Percentiles rank a stretch among this genome's conserved stretches.
Conservation (phyloP, 2,113 vertebrate genomes). For the Equus quagga region DNA sequence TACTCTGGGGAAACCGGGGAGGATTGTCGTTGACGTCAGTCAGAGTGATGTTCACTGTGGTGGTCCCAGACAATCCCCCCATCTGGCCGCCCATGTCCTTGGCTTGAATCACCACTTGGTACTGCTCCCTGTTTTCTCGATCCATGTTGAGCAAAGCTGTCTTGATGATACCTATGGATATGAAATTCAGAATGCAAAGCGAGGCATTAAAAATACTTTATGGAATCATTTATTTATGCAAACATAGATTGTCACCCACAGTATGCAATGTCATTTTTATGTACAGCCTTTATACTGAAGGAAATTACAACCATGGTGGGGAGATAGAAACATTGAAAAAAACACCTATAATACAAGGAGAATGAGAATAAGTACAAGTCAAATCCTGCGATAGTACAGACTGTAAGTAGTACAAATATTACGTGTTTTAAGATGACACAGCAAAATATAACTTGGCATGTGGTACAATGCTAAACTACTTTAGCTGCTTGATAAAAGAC, state of each 20-base stretch:
- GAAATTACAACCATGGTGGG: conserved; percentile 26
- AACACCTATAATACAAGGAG: not conserved
- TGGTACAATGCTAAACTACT: not conserved
- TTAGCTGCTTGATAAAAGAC: not conserved
- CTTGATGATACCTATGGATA: conserved; percentile 93
- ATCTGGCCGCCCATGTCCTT: conserved; percentile 99
- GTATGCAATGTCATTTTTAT: conserved; percentile 51
- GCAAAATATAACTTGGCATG: not conserved
- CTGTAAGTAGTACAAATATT: not conserved
- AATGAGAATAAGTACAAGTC: not conserved
- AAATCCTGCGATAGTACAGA: not conserved
- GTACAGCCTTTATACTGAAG: not conserved
- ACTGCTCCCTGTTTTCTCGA: conserved; percentile 94
- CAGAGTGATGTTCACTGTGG: conserved; percentile 95
- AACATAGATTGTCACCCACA: conserved; percentile 41
- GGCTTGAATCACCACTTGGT: conserved; percentile 98
- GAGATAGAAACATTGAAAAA: not conserved
- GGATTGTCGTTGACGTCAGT: conserved; percentile 97
- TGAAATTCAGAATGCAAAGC: conserved; percentile 74
- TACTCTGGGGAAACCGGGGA: conserved; percentile 96
- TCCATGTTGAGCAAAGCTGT: conserved; percentile 98
- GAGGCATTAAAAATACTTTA: conserved; percentile 45
- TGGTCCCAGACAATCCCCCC: conserved; percentile 96
- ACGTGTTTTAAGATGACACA: not conserved
- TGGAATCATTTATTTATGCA: conserved; percentile 71